Conservation (phyloP, 2,113 vertebrate genomes). For the Rissa tridactyla region DNA sequence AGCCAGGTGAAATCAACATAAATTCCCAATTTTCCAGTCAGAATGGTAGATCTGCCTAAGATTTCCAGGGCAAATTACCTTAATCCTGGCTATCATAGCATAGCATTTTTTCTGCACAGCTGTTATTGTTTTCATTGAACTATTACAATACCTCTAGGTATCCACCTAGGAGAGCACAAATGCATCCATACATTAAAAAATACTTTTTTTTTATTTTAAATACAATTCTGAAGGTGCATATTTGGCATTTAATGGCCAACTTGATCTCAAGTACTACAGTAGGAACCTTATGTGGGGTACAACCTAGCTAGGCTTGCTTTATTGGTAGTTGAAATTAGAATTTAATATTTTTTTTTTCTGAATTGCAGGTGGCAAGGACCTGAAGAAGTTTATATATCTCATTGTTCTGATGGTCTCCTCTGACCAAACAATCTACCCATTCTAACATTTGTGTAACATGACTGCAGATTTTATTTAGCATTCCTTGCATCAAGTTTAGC, state of each 20-base stretch:
- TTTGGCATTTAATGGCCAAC: neutral
- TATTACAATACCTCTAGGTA: neutral
- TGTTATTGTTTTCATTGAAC: constrained; percentile 8
- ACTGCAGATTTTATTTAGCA: neutral
- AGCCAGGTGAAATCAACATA: neutral
- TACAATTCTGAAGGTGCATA: neutral
- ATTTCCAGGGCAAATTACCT: constrained; percentile 24
- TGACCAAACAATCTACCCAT: neutral
- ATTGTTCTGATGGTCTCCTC: neutral
- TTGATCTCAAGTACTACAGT: neutral
- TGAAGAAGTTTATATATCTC: neutral
- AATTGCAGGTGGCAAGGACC: neutral
- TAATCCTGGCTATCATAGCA: neutral
- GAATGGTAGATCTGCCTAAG: constrained; percentile 2
- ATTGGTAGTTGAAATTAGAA: neutral
- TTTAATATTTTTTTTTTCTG: neutral
- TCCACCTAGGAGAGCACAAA: neutral
- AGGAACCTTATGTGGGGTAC: neutral
- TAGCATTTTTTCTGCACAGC: neutral
- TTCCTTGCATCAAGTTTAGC: neutral
- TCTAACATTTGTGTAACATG: neutral
- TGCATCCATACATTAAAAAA: neutral
- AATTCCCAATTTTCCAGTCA: neutral
- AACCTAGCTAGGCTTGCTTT: neutral
- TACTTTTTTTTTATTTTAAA: neutral